These are phyloP conservation scores for Alouatta palliata DNA, from an alignment of 2,113 vertebrate genomes.

Conservation along the genomic window DNA sequence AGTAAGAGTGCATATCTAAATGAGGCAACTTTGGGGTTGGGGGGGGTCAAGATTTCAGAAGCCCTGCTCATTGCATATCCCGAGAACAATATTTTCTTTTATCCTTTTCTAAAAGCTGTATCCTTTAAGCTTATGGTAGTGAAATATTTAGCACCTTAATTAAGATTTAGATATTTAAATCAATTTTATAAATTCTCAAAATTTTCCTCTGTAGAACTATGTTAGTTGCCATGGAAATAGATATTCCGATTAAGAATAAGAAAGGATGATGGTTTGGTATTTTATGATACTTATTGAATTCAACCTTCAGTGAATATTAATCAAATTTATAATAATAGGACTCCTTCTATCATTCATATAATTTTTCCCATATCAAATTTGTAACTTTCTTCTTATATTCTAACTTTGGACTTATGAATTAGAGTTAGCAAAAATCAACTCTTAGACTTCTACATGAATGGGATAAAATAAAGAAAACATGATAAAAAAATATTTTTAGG, in stretches of 20 bases:
- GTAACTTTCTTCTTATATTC: neutral
- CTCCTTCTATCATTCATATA: neutral
- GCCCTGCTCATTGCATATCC: neutral
- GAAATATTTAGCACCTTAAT: neutral
- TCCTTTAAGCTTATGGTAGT: neutral
- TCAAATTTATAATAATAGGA: neutral
- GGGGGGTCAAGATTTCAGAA: neutral
- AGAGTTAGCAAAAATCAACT: neutral
- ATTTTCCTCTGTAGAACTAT: neutral
- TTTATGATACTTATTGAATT: neutral
- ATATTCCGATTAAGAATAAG: neutral
- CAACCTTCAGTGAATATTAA: neutral
- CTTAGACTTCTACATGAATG: neutral
- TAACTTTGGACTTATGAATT: neutral
- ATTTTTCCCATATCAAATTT: neutral
- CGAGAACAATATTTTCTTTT: neutral
- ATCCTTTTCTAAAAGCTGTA: neutral
- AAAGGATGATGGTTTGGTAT: neutral
- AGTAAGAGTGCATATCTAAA: neutral
- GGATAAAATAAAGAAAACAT: neutral
- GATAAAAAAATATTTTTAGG: neutral
- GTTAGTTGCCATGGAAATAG: neutral
- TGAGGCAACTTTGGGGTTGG: neutral
- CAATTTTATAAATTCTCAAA: neutral
- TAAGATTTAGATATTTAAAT: neutral